Percentiles rank a stretch among this genome's conserved stretches.
Evolutionary conservation across 2,888 invertebrate species (phyloP).

Genomic region (Sphaerophoria taeniata): DNA sequence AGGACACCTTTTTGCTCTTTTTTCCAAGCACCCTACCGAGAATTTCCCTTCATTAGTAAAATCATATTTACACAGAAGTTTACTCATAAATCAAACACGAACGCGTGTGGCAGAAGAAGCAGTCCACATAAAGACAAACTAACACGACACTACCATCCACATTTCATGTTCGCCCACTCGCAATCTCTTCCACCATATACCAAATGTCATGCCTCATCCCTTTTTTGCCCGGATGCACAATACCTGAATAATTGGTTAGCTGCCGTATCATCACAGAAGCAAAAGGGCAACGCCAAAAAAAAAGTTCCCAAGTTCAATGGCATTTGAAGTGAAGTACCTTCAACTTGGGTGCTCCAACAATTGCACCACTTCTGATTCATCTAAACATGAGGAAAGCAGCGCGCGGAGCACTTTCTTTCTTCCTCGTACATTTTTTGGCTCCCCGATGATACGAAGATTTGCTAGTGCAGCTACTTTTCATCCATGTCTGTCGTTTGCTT

Average conservation of each 20-base stretch:
- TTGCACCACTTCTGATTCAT: conserved; percentile 47
- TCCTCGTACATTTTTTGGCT: conserved; percentile 4
- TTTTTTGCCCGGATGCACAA: conserved; percentile 52
- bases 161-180: background rate
- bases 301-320: conserved; percentile 65
- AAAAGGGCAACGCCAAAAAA: conserved; percentile 6
- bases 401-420: conserved; percentile 59
- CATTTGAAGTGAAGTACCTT: conserved; percentile 58
- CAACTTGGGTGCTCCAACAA: conserved; percentile 46
- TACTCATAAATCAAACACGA: conserved; percentile 55
- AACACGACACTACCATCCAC: background rate
- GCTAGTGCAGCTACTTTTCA: conserved; percentile 30
- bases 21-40: background rate
- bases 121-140: background rate
- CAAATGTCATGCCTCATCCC: conserved; percentile 43
- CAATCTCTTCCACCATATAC: conserved; percentile 9
- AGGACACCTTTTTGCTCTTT: conserved; percentile 36
- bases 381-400: conserved; percentile 28
- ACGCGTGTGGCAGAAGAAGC: background rate
- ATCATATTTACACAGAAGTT: conserved; percentile 25
- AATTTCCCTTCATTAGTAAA: background rate
- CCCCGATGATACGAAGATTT: background rate
- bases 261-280: conserved; percentile 36
- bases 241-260: conserved; percentile 67
- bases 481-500: conserved; percentile 31